These are phyloP conservation scores for Peromyscus polionotus DNA, from an alignment of 2,113 vertebrate species.

Conservation along the genomic window DNA sequence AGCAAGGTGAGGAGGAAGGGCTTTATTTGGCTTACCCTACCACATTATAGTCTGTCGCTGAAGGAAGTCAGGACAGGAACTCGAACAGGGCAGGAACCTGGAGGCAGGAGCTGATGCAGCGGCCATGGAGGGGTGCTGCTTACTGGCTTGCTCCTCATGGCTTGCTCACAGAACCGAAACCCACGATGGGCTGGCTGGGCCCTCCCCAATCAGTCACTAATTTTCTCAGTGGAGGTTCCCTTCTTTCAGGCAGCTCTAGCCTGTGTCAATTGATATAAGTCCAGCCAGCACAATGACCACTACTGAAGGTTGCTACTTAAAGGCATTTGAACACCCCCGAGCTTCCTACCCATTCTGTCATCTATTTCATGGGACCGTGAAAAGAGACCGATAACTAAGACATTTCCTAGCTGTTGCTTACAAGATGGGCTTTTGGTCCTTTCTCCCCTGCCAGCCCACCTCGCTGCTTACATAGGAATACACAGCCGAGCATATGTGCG, in stretches of 20 bases:
- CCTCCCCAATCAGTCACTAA: neutral
- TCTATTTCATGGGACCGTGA: neutral
- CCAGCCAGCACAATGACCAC: neutral
- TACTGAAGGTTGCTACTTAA: neutral
- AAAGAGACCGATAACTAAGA: neutral
- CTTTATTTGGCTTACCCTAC: neutral
- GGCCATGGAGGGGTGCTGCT: neutral
- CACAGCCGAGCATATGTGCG: too few species aligned
- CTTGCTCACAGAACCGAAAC: neutral
- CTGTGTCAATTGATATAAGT: neutral
- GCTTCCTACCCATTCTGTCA: neutral
- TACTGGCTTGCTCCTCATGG: neutral
- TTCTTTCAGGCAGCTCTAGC: neutral
- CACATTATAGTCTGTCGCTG: neutral
- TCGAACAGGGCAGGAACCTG: neutral
- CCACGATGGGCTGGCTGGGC: neutral
- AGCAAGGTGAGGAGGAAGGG: neutral
- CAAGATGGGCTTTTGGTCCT: neutral
- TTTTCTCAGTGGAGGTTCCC: neutral
- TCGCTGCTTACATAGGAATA: neutral
- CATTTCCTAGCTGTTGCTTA: neutral
- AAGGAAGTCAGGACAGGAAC: neutral
- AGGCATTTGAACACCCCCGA: neutral
- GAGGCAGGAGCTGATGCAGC: neutral
- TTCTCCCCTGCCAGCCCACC: neutral